Evolutionary conservation across 2,888 invertebrate genomes (phyloP).

Genomic region (Pyrgus malvae): DNA sequence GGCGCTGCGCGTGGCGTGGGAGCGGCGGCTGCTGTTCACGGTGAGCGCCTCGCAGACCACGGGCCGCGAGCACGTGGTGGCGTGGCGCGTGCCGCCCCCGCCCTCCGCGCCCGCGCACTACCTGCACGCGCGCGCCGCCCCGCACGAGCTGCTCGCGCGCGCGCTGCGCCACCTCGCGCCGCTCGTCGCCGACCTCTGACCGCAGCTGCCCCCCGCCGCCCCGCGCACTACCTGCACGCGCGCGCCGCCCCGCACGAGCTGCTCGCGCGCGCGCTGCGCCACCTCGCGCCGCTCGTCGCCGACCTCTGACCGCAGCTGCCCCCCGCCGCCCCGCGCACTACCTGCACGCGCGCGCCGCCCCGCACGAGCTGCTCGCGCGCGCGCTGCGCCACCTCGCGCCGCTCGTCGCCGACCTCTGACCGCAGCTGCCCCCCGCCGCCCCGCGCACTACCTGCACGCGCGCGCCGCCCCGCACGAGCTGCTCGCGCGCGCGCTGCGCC

Average conservation of each 20-base stretch:
- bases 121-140: constrained; percentile 38
- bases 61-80: constrained; percentile 94
- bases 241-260: too few species aligned
- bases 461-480: too few species aligned
- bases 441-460: too few species aligned
- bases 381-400: too few species aligned
- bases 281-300: constrained; percentile 50
- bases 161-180: constrained; percentile 39
- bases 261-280: too few species aligned
- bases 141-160: constrained; percentile 35
- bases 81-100: constrained; percentile 85
- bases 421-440: too few species aligned
- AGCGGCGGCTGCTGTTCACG: constrained; percentile 91
- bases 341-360: constrained; percentile 36
- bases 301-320: constrained; percentile 5
- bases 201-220: not conserved
- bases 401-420: too few species aligned
- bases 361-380: too few species aligned
- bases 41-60: constrained; percentile 94
- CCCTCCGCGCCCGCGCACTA: constrained; percentile 40
- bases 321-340: constrained; percentile 36
- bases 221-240: too few species aligned
- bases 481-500: too few species aligned
- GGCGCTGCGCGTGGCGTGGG: constrained; percentile 91
- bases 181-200: constrained; percentile 17